phyloP scores from a whole-genome alignment of 2,888 invertebrate species.

The Cloeon dipterum region DNA sequence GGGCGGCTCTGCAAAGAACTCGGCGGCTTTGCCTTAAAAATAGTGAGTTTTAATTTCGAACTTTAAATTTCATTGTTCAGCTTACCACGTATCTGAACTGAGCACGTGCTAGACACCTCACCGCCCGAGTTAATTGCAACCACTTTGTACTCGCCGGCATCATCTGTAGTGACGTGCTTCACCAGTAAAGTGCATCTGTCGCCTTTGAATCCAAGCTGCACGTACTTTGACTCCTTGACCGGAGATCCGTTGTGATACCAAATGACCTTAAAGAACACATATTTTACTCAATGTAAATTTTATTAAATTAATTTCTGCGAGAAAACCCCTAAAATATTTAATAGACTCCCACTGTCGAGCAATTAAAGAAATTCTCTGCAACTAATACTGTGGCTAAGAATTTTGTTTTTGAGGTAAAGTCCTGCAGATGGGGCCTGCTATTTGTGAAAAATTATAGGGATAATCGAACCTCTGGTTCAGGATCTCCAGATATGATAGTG shows the following conservation, averaged over 20 bases:
- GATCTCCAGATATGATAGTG: conserved; percentile 55
- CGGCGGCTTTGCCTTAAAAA: neutral
- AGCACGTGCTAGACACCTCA: conserved; percentile 46
- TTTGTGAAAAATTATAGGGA: neutral
- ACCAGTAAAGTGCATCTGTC: conserved; percentile 54
- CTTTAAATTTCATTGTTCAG: too few species aligned
- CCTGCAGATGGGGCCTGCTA: too few species aligned
- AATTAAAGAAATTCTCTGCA: too few species aligned
- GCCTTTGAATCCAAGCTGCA: conserved; percentile 60
- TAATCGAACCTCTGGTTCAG: conserved; percentile 49
- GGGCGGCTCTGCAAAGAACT: conserved; percentile 5
- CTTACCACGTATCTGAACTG: neutral
- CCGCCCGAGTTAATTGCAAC: conserved; percentile 69
- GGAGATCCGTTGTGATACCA: conserved; percentile 61
- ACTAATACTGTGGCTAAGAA: too few species aligned
- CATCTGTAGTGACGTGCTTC: conserved; percentile 46
- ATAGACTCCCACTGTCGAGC: too few species aligned
- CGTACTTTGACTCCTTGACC: conserved; percentile 61
- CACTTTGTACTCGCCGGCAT: conserved; percentile 55
- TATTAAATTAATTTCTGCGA: neutral
- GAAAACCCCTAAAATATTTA: too few species aligned
- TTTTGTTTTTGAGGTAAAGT: too few species aligned
- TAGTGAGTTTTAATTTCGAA: too few species aligned
- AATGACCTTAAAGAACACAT: conserved; percentile 24
- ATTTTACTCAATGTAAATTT: neutral